phyloP scores from a whole-genome alignment of 2,113 vertebrate species.

The Bubo bubo region DNA sequence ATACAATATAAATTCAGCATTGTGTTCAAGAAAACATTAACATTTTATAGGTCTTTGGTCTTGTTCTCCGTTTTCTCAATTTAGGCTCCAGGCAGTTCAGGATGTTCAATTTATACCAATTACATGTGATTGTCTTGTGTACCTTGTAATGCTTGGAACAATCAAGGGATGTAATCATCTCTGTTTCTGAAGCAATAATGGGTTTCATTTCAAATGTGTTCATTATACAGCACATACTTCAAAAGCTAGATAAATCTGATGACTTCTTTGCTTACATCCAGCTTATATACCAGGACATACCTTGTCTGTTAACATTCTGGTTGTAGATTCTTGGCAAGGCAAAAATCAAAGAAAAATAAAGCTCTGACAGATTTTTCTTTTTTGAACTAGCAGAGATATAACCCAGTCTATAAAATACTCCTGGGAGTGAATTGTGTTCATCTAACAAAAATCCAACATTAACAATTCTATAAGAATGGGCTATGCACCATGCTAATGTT shows the following conservation, averaged over 20 bases:
- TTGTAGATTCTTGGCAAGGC: not conserved
- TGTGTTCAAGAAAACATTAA: conserved; percentile 30
- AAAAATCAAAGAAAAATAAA: not conserved
- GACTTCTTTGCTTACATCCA: not conserved
- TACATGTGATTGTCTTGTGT: conserved; percentile 20
- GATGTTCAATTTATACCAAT: conserved; percentile 33
- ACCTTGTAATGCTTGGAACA: not conserved
- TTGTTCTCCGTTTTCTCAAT: conserved; percentile 11
- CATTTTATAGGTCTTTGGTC: conserved; percentile 35
- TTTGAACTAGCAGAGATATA: not conserved
- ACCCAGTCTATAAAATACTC: not conserved
- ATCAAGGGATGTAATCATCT: conserved; percentile 4
- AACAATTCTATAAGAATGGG: not conserved
- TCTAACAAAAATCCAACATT: not conserved
- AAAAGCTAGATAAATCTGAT: not conserved
- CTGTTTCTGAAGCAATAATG: conserved; percentile 7
- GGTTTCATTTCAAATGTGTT: conserved; percentile 22
- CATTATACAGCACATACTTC: not conserved
- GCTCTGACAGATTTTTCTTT: not conserved
- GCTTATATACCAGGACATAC: not conserved
- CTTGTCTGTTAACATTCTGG: not conserved
- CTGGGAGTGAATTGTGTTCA: not conserved
- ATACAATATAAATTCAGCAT: not conserved
- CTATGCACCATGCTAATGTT: not conserved
- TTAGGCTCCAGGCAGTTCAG: conserved; percentile 19